Evolutionary conservation across 2,888 invertebrate species (phyloP), one percentile per base, ranked within the genome.

Genomic region (Chorisops tibialis): DNA sequence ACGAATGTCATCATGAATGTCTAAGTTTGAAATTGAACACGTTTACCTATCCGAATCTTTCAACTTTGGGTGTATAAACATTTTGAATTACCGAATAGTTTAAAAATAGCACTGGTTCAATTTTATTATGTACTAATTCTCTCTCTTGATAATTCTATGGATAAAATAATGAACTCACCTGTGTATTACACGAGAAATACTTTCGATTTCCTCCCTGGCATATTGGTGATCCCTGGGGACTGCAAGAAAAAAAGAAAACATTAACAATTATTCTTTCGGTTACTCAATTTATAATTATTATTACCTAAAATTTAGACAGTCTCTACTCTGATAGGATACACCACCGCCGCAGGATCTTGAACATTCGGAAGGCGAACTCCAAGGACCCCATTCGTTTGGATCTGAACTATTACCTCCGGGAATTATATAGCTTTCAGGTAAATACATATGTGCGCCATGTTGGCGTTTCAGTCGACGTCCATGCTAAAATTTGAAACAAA

Each of bases 291-390:
- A n/a, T n/a, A n/a, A n/a, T n/a, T n/a, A 21, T 18, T 52, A 14
- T 14, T 11, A 14, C 87, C 81, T 82, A 69, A 80, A 67, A 69
- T 83, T 82, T 63, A 83, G 79, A 77, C 94, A 94, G 75, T 85
- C 85, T 70, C 96, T 83, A 62, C 86, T 86, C 79, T 95, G 93
- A 71, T 85, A 87, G 66, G 93, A 87, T 19, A 96, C 94, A 58
- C 97, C 97, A 12, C 94, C 93, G 0, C 96, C 97, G 74, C 97
- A 98, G 18, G 91, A 85, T 66, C 94, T 82, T 4, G 95, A 94
- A 79, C 97, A 98, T 59, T 87, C 83, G 22, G 89, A 87, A 54
- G 90, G 88, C 43, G 85, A 81, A 11, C 89, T 88, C 93, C 96
- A 96, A 7, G 87, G 87, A 4, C 88, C 85, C 93, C 93, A 93